A percentile compares a stretch with the other conserved stretches of the same genome.
phyloP scores from a whole-genome alignment of 2,113 vertebrate species.

The Hyperopisus bebe region DNA sequence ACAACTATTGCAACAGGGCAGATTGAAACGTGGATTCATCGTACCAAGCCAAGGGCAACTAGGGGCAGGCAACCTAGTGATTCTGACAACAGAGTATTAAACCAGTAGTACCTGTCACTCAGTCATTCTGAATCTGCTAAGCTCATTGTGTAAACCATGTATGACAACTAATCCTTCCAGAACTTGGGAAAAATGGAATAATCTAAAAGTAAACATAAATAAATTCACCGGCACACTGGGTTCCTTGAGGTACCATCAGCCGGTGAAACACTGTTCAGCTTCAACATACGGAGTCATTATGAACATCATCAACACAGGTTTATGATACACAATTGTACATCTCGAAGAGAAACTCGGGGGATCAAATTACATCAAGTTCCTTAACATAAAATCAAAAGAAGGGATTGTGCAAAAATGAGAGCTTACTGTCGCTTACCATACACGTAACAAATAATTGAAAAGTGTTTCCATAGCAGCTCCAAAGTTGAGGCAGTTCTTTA shows the following conservation, averaged over 20 bases:
- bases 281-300: neutral
- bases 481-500: neutral
- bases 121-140: constrained; percentile 37
- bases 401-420: neutral
- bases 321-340: neutral
- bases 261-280: neutral
- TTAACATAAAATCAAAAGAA: neutral
- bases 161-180: neutral
- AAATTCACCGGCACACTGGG: neutral
- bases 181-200: neutral
- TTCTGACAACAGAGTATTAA: constrained; percentile 34
- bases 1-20: neutral
- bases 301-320: neutral
- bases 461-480: neutral
- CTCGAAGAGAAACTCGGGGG: neutral
- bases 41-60: neutral
- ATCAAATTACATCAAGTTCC: neutral
- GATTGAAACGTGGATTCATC: constrained; percentile 19
- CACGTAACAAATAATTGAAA: neutral
- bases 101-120: constrained; percentile 33
- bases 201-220: neutral
- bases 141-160: neutral
- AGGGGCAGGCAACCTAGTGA: constrained; percentile 2
- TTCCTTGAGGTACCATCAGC: neutral
- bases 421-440: too few species aligned